Base-by-base conservation (phyloP, 2,797 vertebrate genomes). In the Momotus momota region DNA sequence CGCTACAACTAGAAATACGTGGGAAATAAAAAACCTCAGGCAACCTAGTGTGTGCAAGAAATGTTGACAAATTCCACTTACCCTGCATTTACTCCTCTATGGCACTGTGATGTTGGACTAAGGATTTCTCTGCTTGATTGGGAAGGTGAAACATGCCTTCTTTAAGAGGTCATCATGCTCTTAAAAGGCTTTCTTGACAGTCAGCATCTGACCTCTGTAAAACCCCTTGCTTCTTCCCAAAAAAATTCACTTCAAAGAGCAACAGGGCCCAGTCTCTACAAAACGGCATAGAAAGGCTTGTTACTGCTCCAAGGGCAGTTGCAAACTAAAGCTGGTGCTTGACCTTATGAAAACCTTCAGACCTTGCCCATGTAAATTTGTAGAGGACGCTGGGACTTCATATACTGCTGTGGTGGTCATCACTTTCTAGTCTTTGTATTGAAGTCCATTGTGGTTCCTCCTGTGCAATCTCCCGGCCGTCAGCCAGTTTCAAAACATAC, bases 1-100 rank as follows among this genome's bases (percentile, higher is more conserved):
- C 15, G 31, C 64, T 71, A 45, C 75, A 80, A 61, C n/a, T 91
- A 83, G 49, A 88, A 94, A 94, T 83, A 94, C 46, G 31, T 61
- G 57, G 45, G 75, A 67, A 89, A 66, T 51, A 55, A 73, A 92
- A 86, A 87, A 81, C 20, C 12, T 35, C 17, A n/a, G 35, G 12
- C 20, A 77, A 83, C 20, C 41, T 71, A n/a, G 10, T 2, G 4
- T 46, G 48, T 79, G 54, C 46, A 78, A 92, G 74, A 77, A 79
- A 86, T 12, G 20, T 3, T 91, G 72, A 89, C 23, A 85, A 94
- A 67, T 74, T 80, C 60, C 27, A 64, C 6, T 82, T 85, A 77
- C 2, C 3, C 41, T 64, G 12, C 35, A 45, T 74, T 92, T 73
- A 48, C 9, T 84, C 23, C 6, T 84, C 54, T 62, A 46, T 48